Percentiles rank a stretch among this genome's conserved stretches.
phyloP scores from a whole-genome alignment of 2,888 invertebrate genomes.

The Agriopis marginaria region DNA sequence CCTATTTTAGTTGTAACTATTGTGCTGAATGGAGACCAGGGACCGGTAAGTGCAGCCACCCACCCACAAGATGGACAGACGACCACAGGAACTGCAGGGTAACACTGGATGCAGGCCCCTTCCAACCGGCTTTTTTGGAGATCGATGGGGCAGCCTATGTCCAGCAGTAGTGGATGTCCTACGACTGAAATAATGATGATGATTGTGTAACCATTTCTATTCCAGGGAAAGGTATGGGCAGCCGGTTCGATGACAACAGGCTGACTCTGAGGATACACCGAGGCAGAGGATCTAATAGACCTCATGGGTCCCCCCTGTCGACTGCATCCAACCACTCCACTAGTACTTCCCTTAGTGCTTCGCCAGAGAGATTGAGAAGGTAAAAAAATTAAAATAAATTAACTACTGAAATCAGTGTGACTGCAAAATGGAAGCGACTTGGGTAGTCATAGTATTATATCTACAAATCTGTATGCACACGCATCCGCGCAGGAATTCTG shows the following conservation, averaged over 20 bases:
- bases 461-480: too few species aligned
- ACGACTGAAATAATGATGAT: not conserved
- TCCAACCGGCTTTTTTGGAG: too few species aligned
- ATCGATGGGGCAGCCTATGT: too few species aligned
- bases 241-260: slow-evolving; percentile 95
- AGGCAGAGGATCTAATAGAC: slow-evolving; percentile 92
- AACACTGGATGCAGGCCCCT: too few species aligned
- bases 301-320: slow-evolving; percentile 89
- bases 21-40: too few species aligned
- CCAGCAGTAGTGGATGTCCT: too few species aligned
- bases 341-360: slow-evolving; percentile 89
- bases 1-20: too few species aligned
- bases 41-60: too few species aligned
- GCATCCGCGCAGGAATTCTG: too few species aligned
- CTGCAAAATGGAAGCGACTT: slow-evolving; percentile 1
- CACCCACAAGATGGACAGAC: too few species aligned
- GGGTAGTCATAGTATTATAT: not conserved
- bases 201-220: slow-evolving; percentile 29
- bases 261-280: slow-evolving; percentile 96
- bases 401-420: not conserved
- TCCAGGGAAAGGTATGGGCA: slow-evolving; percentile 88
- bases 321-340: slow-evolving; percentile 90
- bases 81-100: too few species aligned
- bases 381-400: slow-evolving; percentile 37
- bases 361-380: slow-evolving; percentile 87